Base-by-base conservation (phyloP, 2,113 vertebrate species). In the Irena cyanogastra region DNA sequence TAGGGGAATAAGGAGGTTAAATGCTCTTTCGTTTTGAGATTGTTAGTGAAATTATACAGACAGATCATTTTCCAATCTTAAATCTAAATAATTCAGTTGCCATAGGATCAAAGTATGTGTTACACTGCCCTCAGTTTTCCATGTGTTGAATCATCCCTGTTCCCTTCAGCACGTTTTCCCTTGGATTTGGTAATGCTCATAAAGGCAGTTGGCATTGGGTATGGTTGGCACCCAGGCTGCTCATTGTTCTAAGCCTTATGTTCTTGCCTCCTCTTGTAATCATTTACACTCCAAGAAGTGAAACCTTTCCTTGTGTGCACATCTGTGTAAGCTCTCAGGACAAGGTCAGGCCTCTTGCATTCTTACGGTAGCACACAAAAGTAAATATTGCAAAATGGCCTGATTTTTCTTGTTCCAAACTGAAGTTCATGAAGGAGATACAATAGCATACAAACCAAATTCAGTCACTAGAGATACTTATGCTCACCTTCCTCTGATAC, bases 31-130 rank as follows among this genome's bases (percentile, higher is more conserved):
- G 14, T 56, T 92, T 92, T 69, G 60, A 75, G 60, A 71, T 64
- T 84, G 52, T 70, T 81, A 52, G 76, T 57, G 56, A 90, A 92
- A 86, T 95, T 90, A 89, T 78, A 52, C 56, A 92, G 90, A 75
- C 57, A 87, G 85, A 94, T 93, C 3, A 69, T 94, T 93, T 95
- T 82, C 85, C 76, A 83, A 0, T 82, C 79, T 93, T 87, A 80
- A 92, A 81, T 49, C 85, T 95, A 93, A 96, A 90, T 94, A 94
- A 93, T 96, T 94, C 90, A 83, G 88, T 96, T 97, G 88, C 90
- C 80, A 77, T 80, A 95, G 93, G 95, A 96, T 83, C 93, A 89
- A 95, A 95, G 37, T 90, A 64, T 71, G 71, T 42, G 2, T 88
- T 92, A 56, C 0, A 0, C 64, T 95, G 83, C 64, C 83, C 85